Base-by-base conservation (phyloP, 2,797 vertebrate species). In the Acropternis orthonyx region DNA sequence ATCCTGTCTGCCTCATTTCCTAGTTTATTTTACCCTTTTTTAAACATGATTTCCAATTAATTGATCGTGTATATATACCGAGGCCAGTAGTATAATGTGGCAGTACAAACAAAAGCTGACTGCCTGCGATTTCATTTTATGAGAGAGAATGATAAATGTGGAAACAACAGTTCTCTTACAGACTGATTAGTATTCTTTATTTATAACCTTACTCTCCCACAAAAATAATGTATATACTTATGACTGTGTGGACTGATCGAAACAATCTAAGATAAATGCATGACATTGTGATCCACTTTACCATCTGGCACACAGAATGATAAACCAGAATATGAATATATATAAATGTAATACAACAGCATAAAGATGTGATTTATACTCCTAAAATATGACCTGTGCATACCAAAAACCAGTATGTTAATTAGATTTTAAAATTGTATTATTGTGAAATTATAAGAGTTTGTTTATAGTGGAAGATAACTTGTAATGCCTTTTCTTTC, bases 161-260 rank as follows among this genome's bases (percentile, higher is more conserved):
- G 62, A 95, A 72, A 16, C 51, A 62, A 14, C 7, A 28, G 6
- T 15, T 76, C 43, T 85, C 37, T 65, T 89, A 86, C 56, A 73
- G 34, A 39, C 27, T 80, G 24, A 82, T 94, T 55, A 28, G 10
- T 69, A 81, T 65, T 95, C 54, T 67, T 93, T 82, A 88, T 84
- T 90, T 85, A 81, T 77, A 88, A 69, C 72, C 34, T 43, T 85
- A 67, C 10, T 44, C 15, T 66, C 26, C 5, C 14, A 68, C 26
- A 91, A 92, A 93, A 95, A 93, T 96, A 93, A 93, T 69, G 4
- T 17, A 54, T 63, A 69, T 49, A 62, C 12, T 72, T 89, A 66
- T 49, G 39, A 68, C 74, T 34, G 7, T 69, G 41, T 69, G 36
- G 48, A 68, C 51, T 36, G 71, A 88, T 81, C 80, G 79, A 94